These are phyloP conservation scores for Laupala kohalensis DNA, from an alignment of 1,140 invertebrate genomes.

Conservation along the genomic window DNA sequence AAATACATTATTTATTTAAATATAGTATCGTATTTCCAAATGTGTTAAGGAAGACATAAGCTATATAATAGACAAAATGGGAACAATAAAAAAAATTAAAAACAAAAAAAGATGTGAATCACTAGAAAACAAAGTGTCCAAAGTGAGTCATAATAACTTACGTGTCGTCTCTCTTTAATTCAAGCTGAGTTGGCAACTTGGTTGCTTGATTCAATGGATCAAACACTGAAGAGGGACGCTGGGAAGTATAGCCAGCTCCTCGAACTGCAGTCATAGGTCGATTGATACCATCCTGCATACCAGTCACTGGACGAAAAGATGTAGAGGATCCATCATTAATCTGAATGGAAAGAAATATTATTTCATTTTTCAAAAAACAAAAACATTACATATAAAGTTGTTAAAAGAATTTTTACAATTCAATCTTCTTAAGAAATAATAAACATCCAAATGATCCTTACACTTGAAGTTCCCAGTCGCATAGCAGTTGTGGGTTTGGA, in stretches of 20 bases:
- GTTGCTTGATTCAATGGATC: conserved; percentile 64
- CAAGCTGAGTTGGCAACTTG: conserved; percentile 39
- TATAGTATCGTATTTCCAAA: neutral
- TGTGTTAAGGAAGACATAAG: neutral
- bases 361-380: no score
- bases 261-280: conserved; percentile 92
- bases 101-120: no score
- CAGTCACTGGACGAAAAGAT: conserved; percentile 24
- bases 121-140: no score
- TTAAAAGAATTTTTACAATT: no score
- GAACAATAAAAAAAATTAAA: no score
- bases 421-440: no score
- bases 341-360: conserved; percentile 4
- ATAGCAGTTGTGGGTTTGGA: conserved; percentile 34
- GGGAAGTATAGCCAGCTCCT: conserved; percentile 84
- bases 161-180: conserved; percentile 60
- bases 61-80: no score
- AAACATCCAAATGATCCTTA: no score
- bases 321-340: conserved; percentile 13
- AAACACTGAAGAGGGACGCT: conserved; percentile 45
- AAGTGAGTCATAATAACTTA: conserved; percentile 28
- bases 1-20: neutral
- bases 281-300: conserved; percentile 19
- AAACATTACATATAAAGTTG: no score
- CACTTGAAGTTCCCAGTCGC: conserved; percentile 35